These are phyloP conservation scores for Paraplagusia blochii DNA, from an alignment of 2,113 vertebrate genomes.

Conservation along the genomic window DNA sequence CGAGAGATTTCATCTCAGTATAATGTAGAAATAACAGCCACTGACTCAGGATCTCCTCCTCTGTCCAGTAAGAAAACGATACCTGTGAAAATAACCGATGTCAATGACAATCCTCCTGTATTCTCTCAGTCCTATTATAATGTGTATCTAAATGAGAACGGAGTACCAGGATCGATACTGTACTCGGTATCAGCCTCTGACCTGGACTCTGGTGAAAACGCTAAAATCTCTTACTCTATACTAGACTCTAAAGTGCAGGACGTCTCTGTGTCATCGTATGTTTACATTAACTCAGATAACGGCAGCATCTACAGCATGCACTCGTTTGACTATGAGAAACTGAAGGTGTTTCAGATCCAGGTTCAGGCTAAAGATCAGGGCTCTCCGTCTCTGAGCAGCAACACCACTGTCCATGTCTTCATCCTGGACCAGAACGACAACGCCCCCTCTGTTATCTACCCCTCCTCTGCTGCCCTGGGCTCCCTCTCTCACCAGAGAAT, in stretches of 20 bases:
- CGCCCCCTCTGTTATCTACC: conserved; percentile 70
- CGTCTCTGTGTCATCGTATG: conserved; percentile 76
- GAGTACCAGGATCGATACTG: conserved; percentile 76
- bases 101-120: conserved; percentile 85
- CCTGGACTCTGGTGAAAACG: conserved; percentile 77
- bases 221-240: conserved; percentile 79
- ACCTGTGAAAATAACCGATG: conserved; percentile 80
- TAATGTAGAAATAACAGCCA: conserved; percentile 75
- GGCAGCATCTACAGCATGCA: conserved; percentile 78
- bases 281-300: conserved; percentile 80
- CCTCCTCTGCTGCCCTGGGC: conserved; percentile 63
- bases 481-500: conserved; percentile 72
- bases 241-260: conserved; percentile 73
- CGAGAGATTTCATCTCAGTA: conserved; percentile 76
- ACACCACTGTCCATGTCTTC: conserved; percentile 72
- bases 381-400: conserved; percentile 70
- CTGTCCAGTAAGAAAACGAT: conserved; percentile 74
- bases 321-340: conserved; percentile 83
- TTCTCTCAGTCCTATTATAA: conserved; percentile 78
- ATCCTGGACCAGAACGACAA: conserved; percentile 81
- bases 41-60: conserved; percentile 80
- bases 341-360: conserved; percentile 79
- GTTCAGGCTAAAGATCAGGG: conserved; percentile 82
- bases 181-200: conserved; percentile 82
- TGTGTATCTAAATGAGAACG: conserved; percentile 83